Percentiles rank a stretch among this genome's conserved stretches.
These are phyloP conservation scores for Montipora sp. DNA, from an alignment of 64 coral and sea anemone genomes.

Conservation along the genomic window DNA sequence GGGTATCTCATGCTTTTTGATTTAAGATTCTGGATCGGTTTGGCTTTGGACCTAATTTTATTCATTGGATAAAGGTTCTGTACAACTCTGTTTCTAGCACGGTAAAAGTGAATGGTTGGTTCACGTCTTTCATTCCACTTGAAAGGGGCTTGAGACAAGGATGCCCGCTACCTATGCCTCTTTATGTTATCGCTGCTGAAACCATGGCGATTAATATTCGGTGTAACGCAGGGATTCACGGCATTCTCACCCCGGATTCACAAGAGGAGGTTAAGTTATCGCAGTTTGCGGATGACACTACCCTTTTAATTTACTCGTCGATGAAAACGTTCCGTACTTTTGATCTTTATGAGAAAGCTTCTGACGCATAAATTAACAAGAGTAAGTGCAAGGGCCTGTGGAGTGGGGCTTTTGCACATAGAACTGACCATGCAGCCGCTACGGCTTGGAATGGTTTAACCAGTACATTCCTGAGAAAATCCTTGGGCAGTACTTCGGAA, in stretches of 20 bases:
- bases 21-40: background rate
- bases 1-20: background rate
- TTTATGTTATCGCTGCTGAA: slow-evolving; percentile 50
- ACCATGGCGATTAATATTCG: background rate
- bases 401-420: too few species aligned
- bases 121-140: background rate
- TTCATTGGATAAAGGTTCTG: slow-evolving; percentile 28
- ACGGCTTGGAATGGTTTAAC: too few species aligned
- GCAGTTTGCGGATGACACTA: slow-evolving; percentile 60
- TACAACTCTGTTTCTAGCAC: slow-evolving; percentile 17
- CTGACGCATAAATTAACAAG: slow-evolving; percentile 42
- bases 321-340: background rate
- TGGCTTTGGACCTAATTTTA: slow-evolving; percentile 16
- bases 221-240: background rate
- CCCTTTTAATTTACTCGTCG: background rate
- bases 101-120: slow-evolving; percentile 33
- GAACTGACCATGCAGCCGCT: too few species aligned
- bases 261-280: background rate
- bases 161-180: slow-evolving; percentile 31
- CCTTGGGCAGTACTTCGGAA: too few species aligned
- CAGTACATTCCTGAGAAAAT: too few species aligned
- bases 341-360: slow-evolving; percentile 25
- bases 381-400: slow-evolving; percentile 28
- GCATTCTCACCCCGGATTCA: background rate
- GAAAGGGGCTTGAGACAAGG: background rate